Conservation (phyloP, 2,888 invertebrate genomes). For the Strigamia crassipes region DNA sequence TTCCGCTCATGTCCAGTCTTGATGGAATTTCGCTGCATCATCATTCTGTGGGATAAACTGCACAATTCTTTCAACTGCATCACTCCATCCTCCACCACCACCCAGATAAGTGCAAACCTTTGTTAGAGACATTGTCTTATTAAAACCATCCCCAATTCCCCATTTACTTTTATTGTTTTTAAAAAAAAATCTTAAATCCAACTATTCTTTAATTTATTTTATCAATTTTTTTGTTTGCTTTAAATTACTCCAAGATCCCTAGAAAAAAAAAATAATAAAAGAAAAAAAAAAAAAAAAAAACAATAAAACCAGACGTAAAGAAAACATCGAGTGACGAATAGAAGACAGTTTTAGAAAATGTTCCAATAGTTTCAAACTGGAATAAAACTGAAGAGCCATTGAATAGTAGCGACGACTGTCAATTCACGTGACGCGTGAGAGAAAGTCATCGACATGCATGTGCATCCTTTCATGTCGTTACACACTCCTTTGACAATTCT, state of each 20-base stretch:
- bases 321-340: not conserved
- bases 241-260: not conserved
- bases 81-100: too few species aligned
- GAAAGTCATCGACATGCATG: slow-evolving; percentile 20
- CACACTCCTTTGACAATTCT: slow-evolving; percentile 31
- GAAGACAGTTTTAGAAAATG: not conserved
- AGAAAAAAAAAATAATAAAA: too few species aligned
- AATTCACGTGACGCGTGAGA: not conserved
- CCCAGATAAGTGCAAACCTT: too few species aligned
- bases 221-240: not conserved
- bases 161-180: not conserved
- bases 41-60: too few species aligned
- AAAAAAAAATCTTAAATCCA: not conserved
- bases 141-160: not conserved
- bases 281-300: not conserved
- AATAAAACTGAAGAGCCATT: not conserved
- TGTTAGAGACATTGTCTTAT: not conserved
- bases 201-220: not conserved
- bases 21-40: too few species aligned
- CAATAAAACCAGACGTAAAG: not conserved
- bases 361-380: not conserved
- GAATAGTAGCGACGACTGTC: not conserved
- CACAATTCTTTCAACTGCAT: too few species aligned
- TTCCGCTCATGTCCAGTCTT: too few species aligned
- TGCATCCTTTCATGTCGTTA: slow-evolving; percentile 34